Conservation (phyloP, 2,888 invertebrate species). For the Helleia helle region DNA sequence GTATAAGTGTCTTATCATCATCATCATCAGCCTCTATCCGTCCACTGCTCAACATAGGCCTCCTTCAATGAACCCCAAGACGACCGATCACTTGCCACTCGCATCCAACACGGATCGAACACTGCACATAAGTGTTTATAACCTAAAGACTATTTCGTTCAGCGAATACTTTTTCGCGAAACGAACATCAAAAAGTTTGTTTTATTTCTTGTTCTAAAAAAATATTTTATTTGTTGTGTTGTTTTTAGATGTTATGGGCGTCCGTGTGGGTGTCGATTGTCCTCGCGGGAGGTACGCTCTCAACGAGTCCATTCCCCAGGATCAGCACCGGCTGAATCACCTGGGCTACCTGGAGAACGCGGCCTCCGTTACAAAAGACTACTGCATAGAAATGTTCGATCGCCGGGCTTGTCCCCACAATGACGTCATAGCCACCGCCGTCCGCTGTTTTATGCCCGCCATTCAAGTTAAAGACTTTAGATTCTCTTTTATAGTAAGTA, state of each 20-base stretch:
- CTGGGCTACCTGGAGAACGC: constrained; percentile 34
- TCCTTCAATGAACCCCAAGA: no score
- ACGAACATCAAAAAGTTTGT: no score
- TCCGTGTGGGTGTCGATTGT: constrained; percentile 39
- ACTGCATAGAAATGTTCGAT: constrained; percentile 61
- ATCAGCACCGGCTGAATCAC: constrained; percentile 36
- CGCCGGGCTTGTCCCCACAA: constrained; percentile 35
- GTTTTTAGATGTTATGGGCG: constrained; percentile 41
- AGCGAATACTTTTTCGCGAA: no score
- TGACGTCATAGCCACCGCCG: constrained; percentile 33
- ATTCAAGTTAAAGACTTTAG: constrained; percentile 38
- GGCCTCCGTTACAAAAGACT: constrained; percentile 32
- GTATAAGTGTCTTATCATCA: no score
- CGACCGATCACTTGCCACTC: neutral
- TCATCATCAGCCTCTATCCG: no score
- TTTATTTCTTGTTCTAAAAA: no score
- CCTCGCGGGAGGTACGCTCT: constrained; percentile 36
- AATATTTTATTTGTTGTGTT: no score
- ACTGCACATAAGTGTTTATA: neutral
- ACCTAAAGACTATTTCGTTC: no score
- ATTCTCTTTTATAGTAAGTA: constrained; percentile 54
- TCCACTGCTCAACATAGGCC: no score
- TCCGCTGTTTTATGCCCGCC: constrained; percentile 47
- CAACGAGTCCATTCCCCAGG: constrained; percentile 31
- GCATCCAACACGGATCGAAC: neutral